Evolutionary conservation across 2,888 invertebrate species (phyloP).

Genomic region (Luperina nickerlii): DNA sequence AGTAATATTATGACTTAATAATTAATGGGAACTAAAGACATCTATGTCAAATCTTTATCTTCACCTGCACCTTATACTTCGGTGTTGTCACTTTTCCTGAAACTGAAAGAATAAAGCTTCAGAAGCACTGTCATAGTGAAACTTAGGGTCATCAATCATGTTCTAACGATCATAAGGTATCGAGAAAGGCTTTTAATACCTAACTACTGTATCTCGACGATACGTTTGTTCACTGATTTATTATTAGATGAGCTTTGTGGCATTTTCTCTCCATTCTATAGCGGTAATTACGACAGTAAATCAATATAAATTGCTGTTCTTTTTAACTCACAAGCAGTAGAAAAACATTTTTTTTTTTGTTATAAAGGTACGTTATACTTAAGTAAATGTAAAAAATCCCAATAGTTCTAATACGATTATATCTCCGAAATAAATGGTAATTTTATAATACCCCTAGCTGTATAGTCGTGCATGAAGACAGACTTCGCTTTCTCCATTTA

Average conservation of each 20-base stretch:
- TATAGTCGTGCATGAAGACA: not conserved
- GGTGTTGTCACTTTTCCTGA: not conserved
- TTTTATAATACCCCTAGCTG: constrained; percentile 4
- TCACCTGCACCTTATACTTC: not conserved
- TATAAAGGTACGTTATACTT: not conserved
- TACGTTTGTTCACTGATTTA: constrained; percentile 11
- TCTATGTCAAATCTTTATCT: not conserved
- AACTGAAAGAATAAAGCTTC: constrained; percentile 11
- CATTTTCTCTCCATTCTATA: not conserved
- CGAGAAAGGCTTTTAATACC: constrained; percentile 30
- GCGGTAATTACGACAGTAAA: constrained; percentile 9
- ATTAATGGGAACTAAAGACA: not conserved
- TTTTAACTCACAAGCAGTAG: not conserved
- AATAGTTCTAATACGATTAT: not conserved
- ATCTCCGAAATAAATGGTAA: constrained; percentile 5
- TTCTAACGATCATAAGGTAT: constrained; percentile 7
- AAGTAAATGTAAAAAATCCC: not conserved
- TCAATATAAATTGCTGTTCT: not conserved
- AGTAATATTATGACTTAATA: not conserved
- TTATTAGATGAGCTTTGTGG: constrained; percentile 1
- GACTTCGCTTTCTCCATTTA: constrained; percentile 24
- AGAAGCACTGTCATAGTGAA: not conserved
- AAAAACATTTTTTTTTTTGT: too few species aligned
- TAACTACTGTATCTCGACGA: not conserved
- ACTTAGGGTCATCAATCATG: constrained; percentile 37